Percentiles rank a stretch among this genome's conserved stretches.
Conservation (phyloP, 2,888 invertebrate species). For the Incurvaria masculella region DNA sequence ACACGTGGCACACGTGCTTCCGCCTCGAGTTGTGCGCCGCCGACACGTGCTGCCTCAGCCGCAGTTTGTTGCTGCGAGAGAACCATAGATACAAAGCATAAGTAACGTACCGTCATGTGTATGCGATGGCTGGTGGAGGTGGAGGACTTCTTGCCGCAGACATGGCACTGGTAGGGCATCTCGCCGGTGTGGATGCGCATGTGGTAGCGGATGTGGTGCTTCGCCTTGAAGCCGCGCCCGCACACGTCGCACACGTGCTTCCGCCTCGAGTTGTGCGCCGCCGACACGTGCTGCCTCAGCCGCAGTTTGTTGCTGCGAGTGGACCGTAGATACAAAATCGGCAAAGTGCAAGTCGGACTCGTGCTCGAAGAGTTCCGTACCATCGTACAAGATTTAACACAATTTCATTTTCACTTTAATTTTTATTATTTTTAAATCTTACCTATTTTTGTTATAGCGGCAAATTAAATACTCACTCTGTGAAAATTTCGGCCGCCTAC, state of each 20-base stretch:
- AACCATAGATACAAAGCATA: too few relatives aligned
- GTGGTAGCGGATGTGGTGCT: neutral
- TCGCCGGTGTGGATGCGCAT: neutral
- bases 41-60: neutral
- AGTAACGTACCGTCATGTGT: neutral
- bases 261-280: neutral
- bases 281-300: neutral
- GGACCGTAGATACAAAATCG: too few relatives aligned
- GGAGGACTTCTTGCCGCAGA: neutral
- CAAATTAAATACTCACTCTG: too few relatives aligned
- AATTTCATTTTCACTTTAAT: too few relatives aligned
- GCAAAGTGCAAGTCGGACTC: too few relatives aligned
- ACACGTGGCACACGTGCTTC: constrained; percentile 1
- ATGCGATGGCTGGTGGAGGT: neutral
- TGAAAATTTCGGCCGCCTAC: too few relatives aligned
- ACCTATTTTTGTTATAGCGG: too few relatives aligned
- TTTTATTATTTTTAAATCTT: too few relatives aligned
- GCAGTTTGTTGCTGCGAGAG: neutral
- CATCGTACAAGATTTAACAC: too few relatives aligned
- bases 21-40: neutral
- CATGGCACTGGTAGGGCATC: neutral
- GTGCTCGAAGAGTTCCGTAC: too few relatives aligned
- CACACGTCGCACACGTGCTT: constrained; percentile 2
- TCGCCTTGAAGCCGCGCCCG: constrained; percentile 1
- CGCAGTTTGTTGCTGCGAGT: neutral